A percentile compares a stretch with the other conserved stretches of the same genome.
phyloP scores from a whole-genome alignment of 2,797 vertebrate species.

The Sebastolobus altivelis region DNA sequence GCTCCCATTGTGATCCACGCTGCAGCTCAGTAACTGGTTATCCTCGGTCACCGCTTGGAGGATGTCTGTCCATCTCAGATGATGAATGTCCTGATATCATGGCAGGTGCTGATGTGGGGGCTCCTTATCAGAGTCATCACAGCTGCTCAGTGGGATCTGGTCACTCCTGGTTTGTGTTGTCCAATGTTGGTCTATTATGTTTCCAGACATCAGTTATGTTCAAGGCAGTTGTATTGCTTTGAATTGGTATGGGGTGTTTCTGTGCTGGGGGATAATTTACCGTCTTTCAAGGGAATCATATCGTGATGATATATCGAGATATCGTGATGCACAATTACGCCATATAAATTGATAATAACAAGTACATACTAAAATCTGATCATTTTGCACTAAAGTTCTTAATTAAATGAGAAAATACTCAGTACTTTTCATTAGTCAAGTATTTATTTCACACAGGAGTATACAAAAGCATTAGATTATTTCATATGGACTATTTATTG shows the following conservation, averaged over 20 bases:
- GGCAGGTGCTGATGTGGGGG: slow-evolving; percentile 33
- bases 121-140: slow-evolving; percentile 6
- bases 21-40: slow-evolving; percentile 1
- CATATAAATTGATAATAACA: too few relatives aligned
- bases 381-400: too few relatives aligned
- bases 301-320: too few relatives aligned
- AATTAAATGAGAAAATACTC: too few relatives aligned
- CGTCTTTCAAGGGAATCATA: too few relatives aligned
- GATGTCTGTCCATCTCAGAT: neutral
- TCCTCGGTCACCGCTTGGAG: neutral
- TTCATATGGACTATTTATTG: neutral
- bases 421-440: too few relatives aligned
- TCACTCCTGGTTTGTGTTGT: neutral
- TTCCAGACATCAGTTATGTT: neutral
- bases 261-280: too few relatives aligned
- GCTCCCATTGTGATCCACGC: neutral
- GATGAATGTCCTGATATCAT: neutral
- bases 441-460: too few relatives aligned
- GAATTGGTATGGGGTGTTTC: neutral
- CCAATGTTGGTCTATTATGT: neutral
- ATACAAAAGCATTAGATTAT: too few relatives aligned
- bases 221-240: neutral
- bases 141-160: slow-evolving; percentile 1
- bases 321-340: too few relatives aligned
- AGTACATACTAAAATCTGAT: too few relatives aligned